Evolutionary conservation across 2,797 vertebrate genomes (phyloP), one percentile per base, ranked within the genome.

Genomic region (Acanthurus lineatus): DNA sequence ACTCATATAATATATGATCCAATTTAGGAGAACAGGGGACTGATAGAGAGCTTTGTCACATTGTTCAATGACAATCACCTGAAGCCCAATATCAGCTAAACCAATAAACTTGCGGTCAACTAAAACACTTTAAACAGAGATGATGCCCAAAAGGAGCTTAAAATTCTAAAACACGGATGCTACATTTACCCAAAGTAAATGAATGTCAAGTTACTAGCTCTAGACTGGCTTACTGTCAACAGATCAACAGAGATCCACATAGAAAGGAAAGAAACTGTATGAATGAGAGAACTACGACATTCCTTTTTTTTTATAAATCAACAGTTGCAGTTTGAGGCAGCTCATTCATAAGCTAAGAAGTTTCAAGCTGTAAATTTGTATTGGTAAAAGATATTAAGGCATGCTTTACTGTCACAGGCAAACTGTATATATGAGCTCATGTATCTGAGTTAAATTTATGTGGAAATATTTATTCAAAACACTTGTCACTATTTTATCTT

Each of bases 401-500:
- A 47, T 54, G n/a, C n/a, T 64, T n/a, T 22, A 40, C 22, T 8
- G 32, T 51, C 1, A 0, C 6, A 5, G 6, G 6, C 59, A 66
- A 49, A 44, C 4, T 32, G 16, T 38, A 22, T 42, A 56, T 48
- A 65, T 47, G 14, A 52, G 20, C 14, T 48, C 5, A 10, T 52
- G 54, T 51, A 38, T 47, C 6, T 9, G 25, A 63, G 19, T 17
- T 9, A 22, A 8, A 53, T 73, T 49, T 25, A 65, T 9, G 3
- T 38, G 20, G 10, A 69, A 49, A 35, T 22, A 44, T 73, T 62
- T n/a, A 22, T 54, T 49, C 53, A 25, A 25, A 74, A 42, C 20
- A 47, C 12, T 54, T 64, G n/a, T 65, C 53, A 49, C 4, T n/a
- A 15, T 75, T 75, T 65, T 17, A 67, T 53, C 11, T 47, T 28